phyloP scores from a whole-genome alignment of 2,888 invertebrate genomes.

The Drosophila neutralis region DNA sequence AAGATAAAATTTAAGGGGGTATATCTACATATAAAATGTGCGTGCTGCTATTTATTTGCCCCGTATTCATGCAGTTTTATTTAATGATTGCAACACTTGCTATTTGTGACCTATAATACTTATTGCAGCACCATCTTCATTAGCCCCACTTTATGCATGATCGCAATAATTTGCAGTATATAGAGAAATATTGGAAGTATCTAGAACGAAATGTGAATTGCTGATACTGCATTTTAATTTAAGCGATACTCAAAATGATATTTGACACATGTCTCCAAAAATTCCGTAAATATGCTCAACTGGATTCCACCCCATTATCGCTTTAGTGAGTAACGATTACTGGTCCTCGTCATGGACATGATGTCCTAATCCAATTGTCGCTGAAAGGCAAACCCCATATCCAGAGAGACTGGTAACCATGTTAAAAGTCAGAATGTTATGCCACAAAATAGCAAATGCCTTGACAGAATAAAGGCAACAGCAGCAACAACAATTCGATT shows the following conservation, averaged over 20 bases:
- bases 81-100: neutral
- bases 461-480: slow-evolving; percentile 30
- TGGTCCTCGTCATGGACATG: slow-evolving; percentile 43
- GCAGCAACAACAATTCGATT: slow-evolving; percentile 59
- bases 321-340: slow-evolving; percentile 12
- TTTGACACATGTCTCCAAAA: neutral
- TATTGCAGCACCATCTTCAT: neutral
- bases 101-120: neutral
- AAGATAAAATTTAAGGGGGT: neutral
- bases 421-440: slow-evolving; percentile 37
- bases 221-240: neutral
- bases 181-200: neutral
- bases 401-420: slow-evolving; percentile 22
- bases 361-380: slow-evolving; percentile 72
- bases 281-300: slow-evolving; percentile 42
- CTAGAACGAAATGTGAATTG: neutral
- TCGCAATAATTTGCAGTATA: neutral
- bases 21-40: neutral
- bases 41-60: neutral
- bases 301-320: slow-evolving; percentile 36
- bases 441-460: slow-evolving; percentile 56
- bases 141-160: neutral
- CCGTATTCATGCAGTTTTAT: neutral
- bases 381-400: slow-evolving; percentile 44
- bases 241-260: neutral